Base-by-base conservation (phyloP, 2,888 invertebrate genomes). In the Rhamphomyia laevipes region DNA sequence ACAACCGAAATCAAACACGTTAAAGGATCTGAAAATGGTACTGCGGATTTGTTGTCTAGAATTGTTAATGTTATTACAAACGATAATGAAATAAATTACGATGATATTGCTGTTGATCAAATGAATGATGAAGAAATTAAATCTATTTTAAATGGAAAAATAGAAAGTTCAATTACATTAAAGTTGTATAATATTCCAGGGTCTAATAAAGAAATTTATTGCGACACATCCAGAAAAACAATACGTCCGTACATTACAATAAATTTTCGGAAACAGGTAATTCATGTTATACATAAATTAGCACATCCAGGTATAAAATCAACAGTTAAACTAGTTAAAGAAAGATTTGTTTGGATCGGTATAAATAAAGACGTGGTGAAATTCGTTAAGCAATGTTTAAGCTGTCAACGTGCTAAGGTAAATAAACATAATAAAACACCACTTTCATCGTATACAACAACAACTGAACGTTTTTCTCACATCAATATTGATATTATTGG, bases 1-100 rank as follows among this genome's bases (percentile, higher is more conserved):
- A 44, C 48, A 7, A 48, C 48, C 1, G 44, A 48, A 2, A 48
- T 48, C 13, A 42, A 33, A 40, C 48, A 45, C 4, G 40, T 40
- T 30, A 16, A 16, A 16, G 46, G 46, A 17, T 27, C 30, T 9
- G 40, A 46, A n/a, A 46, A 41, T n/a, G 7, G 9, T 15, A 31
- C 17, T 11, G 40, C 46, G 13, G 31, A 41, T 41, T 41, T 18
- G 4, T 17, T 46, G 10, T 40, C 31, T 3, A 10, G 37, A 16
- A n/a, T 45, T 9, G 33, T 27, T 2, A 27, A 37, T 6, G 37
- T 15, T 1, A 37, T 45, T 13, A 37, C 15, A 2, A 37, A 2
- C 6, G 7, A 27, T 27, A 5, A 45, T 4, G 12, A 13, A 15
- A 18, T 38, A 2, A 13, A 45, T 13, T 23, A 38, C 17, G 37